Base-by-base conservation (phyloP, 2,888 invertebrate species). In the Folsomia candida region DNA sequence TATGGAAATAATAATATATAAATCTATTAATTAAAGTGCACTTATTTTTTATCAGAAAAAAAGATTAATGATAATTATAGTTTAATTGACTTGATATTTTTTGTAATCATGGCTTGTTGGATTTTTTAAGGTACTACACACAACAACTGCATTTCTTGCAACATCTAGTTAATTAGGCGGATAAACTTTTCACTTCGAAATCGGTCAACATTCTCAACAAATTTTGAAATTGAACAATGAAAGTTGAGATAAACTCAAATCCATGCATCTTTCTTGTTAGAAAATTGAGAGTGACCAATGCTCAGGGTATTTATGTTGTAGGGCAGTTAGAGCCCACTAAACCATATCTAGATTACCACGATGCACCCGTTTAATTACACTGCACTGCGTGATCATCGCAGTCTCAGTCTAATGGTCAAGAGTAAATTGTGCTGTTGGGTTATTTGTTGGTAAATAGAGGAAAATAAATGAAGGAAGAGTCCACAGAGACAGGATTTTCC, bases 181-280 rank as follows among this genome's bases (percentile, higher is more conserved):
- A n/a, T n/a, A 6, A 62, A 62, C 62, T 62, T 62, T 62, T 62
- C 62, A 28, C 62, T 62, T 62, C 62, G 22, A 22, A n/a, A 62
- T 29, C 62, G 28, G 62, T 28, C 28, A 28, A 25, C 2, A 59
- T 18, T 14, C 4, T 14, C 37, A 37, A n/a, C n/a, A n/a, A n/a
- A n/a, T n/a, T n/a, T n/a, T n/a, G n/a, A 14, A 37, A 37, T 37
- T 37, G 37, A 37, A 37, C 37, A 37, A 37, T 37, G 37, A 37
- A 37, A 37, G 37, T 37, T 37, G 4, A 14, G 37, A 9, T 14
- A 9, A 37, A 9, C 37, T 37, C n/a, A n/a, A n/a, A n/a, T n/a
- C n/a, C n/a, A n/a, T n/a, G n/a, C n/a, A n/a, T n/a, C n/a, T n/a
- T n/a, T n/a, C n/a, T n/a, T n/a, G n/a, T n/a, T n/a, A n/a, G n/a